A percentile compares a stretch with the other conserved stretches of the same genome.
phyloP scores from a whole-genome alignment of 2,888 invertebrate species.

The Trichogramma dendrolimi region DNA sequence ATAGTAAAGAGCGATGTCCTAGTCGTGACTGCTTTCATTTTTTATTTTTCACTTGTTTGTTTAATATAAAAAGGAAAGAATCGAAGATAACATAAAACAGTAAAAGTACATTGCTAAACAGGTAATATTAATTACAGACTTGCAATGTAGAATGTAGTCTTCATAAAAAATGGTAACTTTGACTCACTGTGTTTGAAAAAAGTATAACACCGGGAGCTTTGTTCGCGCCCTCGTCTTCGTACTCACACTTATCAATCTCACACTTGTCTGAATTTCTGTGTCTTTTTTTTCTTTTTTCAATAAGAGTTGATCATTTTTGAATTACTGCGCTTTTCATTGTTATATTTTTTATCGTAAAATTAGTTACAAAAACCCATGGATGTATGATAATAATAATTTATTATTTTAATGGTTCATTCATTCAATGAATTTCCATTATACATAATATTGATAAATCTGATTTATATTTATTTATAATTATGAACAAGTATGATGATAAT shows the following conservation, averaged over 20 bases:
- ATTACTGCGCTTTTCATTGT: constrained; percentile 20
- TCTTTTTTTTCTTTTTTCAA: no score
- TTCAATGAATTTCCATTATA: no score
- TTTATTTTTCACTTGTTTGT: no score
- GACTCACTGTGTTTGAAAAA: constrained; percentile 50
- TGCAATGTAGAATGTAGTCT: no score
- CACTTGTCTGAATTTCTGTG: no score
- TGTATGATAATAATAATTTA: background rate
- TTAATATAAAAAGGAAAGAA: constrained; percentile 46
- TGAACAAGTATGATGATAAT: no score
- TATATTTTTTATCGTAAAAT: constrained; percentile 4
- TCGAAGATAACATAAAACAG: constrained; percentile 49
- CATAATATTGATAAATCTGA: no score
- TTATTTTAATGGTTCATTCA: background rate
- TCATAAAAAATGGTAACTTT: constrained; percentile 51
- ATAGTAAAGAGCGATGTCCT: no score
- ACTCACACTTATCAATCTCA: no score
- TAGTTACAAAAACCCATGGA: no score
- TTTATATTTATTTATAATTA: no score
- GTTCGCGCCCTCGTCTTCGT: constrained; percentile 1
- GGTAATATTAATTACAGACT: constrained; percentile 30
- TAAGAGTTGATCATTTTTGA: constrained; percentile 24
- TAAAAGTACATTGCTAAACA: constrained; percentile 47
- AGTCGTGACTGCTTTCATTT: no score
- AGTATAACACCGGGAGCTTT: constrained; percentile 39